Base-by-base conservation (phyloP, 2,797 vertebrate species). In the Squalus acanthias region DNA sequence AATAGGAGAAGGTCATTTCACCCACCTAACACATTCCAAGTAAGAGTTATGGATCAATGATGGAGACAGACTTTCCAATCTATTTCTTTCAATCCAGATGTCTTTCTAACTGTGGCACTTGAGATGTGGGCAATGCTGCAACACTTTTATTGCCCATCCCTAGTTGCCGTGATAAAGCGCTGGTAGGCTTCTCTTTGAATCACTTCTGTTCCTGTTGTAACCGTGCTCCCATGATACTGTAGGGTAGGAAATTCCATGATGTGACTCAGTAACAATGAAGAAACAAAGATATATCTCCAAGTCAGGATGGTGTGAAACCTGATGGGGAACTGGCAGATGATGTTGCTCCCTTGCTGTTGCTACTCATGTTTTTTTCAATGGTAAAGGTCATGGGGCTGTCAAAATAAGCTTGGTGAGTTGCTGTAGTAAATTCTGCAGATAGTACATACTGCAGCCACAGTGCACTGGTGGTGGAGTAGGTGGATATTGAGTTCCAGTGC, bases 1-100 rank as follows among this genome's bases (percentile, higher is more conserved):
- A 95, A 95, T 76, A 17, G 15, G 50, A 95, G 94, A 95, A 39
- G 91, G 17, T 74, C 69, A 76, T 76, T 95, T 95, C 69, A 57
- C 70, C 29, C 94, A 95, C 29, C 26, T 33, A 76, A 76, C 15
- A 39, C 22, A 33, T 76, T 95, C 70, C 26, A 92, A 50, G 24
- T 57, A 50, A 29, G 15, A 13, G 46, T 53, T 74, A 95, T 53
- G 29, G 0, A 95, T 76, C 53, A 95, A 74, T 76, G 69, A 53
- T 33, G 94, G 7, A 15, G 70, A 95, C 29, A 76, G 46, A 95
- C 22, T 39, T 74, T 76, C 70, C 29, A 29, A 57, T 57, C 53
- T 76, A 39, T 29, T 95, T 24, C 57, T 57, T 72, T 70, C 46
- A 95, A 72, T 76, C 13, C 26, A 74, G 50, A 74, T 33, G 50